Evolutionary conservation across 2,888 invertebrate genomes (phyloP), one percentile per base, ranked within the genome.

Genomic region (Dichetophora obliterata): DNA sequence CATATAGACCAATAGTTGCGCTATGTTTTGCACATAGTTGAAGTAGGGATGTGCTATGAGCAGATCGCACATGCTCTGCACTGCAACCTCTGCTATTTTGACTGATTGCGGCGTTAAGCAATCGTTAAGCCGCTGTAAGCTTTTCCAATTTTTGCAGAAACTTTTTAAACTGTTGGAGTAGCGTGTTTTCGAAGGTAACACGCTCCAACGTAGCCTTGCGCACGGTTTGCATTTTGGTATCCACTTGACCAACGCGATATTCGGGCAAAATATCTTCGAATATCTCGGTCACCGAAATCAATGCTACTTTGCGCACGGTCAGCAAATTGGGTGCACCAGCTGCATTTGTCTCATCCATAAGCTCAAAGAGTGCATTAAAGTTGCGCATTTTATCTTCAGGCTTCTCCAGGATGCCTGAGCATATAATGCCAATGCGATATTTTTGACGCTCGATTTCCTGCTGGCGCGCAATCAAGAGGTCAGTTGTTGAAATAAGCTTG

Each of bases 221-320:
- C 84, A 98, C 95, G 90, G 93, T 94, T 72, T 94, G 91, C 88
- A 93, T 92, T 82, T 93, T 90, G 83, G 92, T 93, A 85, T 93
- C 92, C 85, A 93, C 91, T 84, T 92, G 92, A 73, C 95, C 92
- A 71, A 99, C 94, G 83, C 93, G 93, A 90, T 99, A 99, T 59
- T 95, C 94, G 0, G 99, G 99, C 77, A 98, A 90, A 80, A 98
- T 93, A 87, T 98, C 98, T 85, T 95, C 94, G 87, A 98, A 98
- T 34, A 98, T 94, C 88, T 98, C 98, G 22, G 94, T 91, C 0
- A 97, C 91, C 0, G 98, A 97, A 5, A 96, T 90, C 0, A 94
- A 92, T 0, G 94, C 94, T 24, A 96, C 89, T 89, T 96, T 96
- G 65, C 94, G 92, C 0, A 95, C 92, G 0, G 94, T 94, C 73